These are phyloP conservation scores for Pteropus rufus DNA, from an alignment of 2,797 vertebrate species.

Conservation along the genomic window DNA sequence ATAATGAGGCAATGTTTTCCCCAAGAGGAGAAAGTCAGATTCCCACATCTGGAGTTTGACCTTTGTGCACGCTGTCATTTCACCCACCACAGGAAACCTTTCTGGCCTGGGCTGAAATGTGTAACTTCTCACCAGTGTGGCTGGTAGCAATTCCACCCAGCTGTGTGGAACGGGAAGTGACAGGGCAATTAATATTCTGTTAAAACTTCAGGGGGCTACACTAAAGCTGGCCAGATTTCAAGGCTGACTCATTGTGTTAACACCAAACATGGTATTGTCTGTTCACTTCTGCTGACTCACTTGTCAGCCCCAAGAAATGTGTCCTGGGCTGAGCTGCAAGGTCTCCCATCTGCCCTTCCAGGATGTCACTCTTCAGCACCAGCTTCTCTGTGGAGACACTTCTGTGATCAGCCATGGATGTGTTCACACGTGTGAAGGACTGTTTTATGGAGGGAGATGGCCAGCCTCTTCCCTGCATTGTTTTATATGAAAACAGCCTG, in stretches of 20 bases:
- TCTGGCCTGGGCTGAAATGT: slow-evolving; percentile 60
- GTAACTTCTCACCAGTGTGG: slow-evolving; percentile 51
- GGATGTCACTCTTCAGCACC: neutral
- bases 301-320: neutral
- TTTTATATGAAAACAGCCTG: neutral
- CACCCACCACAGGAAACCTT: slow-evolving; percentile 70
- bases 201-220: slow-evolving; percentile 62
- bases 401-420: neutral
- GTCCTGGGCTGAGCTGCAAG: neutral
- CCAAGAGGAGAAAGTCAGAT: slow-evolving; percentile 50
- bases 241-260: slow-evolving; percentile 54
- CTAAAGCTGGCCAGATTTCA: slow-evolving; percentile 41
- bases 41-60: slow-evolving; percentile 72
- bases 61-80: slow-evolving; percentile 64
- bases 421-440: neutral
- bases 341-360: neutral
- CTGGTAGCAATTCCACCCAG: slow-evolving; percentile 75
- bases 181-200: slow-evolving; percentile 71
- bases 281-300: slow-evolving; percentile 62
- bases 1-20: slow-evolving; percentile 55
- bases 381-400: neutral
- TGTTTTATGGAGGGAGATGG: neutral
- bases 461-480: neutral
- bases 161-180: slow-evolving; percentile 66
- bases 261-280: slow-evolving; percentile 28